Evolutionary conservation across 2,888 invertebrate species (phyloP), one percentile per base, ranked within the genome.

Genomic region (Eristalinus sepulchralis): DNA sequence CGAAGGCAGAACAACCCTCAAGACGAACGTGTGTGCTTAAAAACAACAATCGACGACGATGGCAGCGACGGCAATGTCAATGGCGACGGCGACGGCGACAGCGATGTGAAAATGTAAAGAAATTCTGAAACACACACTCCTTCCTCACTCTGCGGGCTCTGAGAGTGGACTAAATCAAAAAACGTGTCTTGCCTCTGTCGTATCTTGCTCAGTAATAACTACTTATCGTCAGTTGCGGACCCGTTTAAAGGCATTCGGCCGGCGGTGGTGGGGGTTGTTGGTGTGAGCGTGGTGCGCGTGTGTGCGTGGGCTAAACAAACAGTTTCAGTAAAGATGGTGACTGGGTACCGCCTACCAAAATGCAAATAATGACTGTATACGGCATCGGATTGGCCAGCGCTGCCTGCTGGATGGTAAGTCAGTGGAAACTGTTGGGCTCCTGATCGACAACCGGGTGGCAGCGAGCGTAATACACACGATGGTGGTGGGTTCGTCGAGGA

Each of bases 201-300:
- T 88, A 90, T 91, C 91, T 91, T 90, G 91, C 89, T 91, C 89
- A 89, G 90, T 90, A 91, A 91, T 91, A 91, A 91, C 91, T 90
- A 82, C 82, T 83, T 83, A 83, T 88, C 81, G 88, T 75, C 72
- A 70, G 86, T 76, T 82, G 88, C 79, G 72, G 88, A 88, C 88
- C 85, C 81, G 88, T 88, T 88, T 86, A 88, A 86, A 86, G 83
- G 86, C 75, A 80, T 36, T 78, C 77, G 47, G 66, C 20, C 59
- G 13, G 47, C 67, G 64, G 57, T 83, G 79, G 86, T 86, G 86
- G 81, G 82, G 81, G 84, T 75, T 85, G 84, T 82, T 68, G 67
- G 83, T 88, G 88, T 88, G 73, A 33, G 47, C 47, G 47, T 20
- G 20, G 11, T 53, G 63, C 47, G 78, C 20, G 57, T 79, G 83